Evolutionary conservation across 2,888 invertebrate species (phyloP).

Genomic region (Morpho achilles): DNA sequence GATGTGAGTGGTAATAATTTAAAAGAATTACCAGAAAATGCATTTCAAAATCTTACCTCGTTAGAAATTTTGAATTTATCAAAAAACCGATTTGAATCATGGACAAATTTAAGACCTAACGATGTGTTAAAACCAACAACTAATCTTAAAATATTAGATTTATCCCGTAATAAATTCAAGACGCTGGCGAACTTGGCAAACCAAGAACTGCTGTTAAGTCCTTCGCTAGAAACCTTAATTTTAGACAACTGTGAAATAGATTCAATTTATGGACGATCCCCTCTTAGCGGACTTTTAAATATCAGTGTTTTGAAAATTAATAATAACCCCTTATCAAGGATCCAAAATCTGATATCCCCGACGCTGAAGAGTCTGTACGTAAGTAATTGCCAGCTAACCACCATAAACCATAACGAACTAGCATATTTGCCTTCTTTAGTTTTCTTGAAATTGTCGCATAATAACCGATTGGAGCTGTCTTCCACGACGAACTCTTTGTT

Average conservation of each 20-base stretch:
- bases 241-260: conserved; percentile 81
- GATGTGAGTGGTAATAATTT: conserved; percentile 75
- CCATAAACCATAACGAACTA: conserved; percentile 74
- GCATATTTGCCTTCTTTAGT: conserved; percentile 78
- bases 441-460: conserved; percentile 80
- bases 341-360: conserved; percentile 69
- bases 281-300: conserved; percentile 70
- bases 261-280: conserved; percentile 69
- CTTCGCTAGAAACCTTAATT: conserved; percentile 78
- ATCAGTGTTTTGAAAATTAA: conserved; percentile 75
- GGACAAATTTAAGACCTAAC: conserved; percentile 78
- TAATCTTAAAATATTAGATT: conserved; percentile 78
- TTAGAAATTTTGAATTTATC: conserved; percentile 81
- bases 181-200: conserved; percentile 71
- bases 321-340: conserved; percentile 69
- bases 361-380: conserved; percentile 77
- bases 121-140: conserved; percentile 65
- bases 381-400: conserved; percentile 77
- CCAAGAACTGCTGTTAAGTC: conserved; percentile 76
- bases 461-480: conserved; percentile 75
- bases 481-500: conserved; percentile 56
- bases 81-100: conserved; percentile 79
- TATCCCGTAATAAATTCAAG: conserved; percentile 81
- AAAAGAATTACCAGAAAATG: conserved; percentile 60
- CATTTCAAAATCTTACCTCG: conserved; percentile 73